A percentile compares a stretch with the other conserved stretches of the same genome.
Conservation (phyloP, 2,113 vertebrate species). For the Sprattus sprattus region DNA sequence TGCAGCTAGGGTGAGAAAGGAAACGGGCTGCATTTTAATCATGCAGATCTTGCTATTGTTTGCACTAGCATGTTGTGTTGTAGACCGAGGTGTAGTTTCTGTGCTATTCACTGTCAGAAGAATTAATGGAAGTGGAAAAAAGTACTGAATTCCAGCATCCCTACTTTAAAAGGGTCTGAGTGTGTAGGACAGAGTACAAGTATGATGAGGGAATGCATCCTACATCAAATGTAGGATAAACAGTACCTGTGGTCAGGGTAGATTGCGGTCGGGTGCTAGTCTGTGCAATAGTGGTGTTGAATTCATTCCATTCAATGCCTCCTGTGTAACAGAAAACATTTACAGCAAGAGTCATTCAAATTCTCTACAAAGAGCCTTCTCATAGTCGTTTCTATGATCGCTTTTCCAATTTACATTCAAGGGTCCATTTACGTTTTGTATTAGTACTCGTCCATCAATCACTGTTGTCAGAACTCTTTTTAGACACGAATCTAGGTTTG, state of each 20-base stretch:
- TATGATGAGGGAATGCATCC: no score
- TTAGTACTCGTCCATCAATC: not conserved
- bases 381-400: not conserved
- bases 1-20: constrained; percentile 15
- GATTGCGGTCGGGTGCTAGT: not conserved
- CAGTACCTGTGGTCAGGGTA: not conserved
- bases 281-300: not conserved
- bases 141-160: not conserved
- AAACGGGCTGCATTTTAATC: not conserved
- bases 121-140: not conserved
- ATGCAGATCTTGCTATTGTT: not conserved
- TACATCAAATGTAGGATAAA: not conserved
- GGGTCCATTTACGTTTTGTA: not conserved
- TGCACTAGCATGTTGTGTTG: not conserved
- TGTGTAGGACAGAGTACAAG: not conserved
- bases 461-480: not conserved
- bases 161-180: not conserved
- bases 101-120: not conserved
- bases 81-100: not conserved
- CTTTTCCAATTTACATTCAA: not conserved
- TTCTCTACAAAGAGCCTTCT: no score
- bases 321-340: not conserved
- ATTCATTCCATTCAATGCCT: no score
- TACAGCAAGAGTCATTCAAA: not conserved
- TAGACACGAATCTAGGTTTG: no score